Evolutionary conservation across 2,888 invertebrate genomes (phyloP).

Genomic region (Himalopsyche kuldschensis): DNA sequence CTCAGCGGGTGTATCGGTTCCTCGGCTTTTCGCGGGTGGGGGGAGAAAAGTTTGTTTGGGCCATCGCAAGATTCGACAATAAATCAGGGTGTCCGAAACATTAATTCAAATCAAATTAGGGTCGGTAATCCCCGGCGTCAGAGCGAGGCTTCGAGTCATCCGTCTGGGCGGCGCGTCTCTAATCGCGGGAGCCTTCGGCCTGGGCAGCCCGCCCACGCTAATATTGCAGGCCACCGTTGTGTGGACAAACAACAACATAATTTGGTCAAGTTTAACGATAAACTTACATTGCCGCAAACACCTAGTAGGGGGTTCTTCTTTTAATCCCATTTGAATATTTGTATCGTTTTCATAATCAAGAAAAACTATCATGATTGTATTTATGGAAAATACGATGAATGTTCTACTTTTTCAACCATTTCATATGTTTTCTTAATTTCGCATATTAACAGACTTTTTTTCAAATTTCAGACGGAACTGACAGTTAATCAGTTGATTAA

Average conservation of each 20-base stretch:
- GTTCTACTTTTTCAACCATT: too few species aligned
- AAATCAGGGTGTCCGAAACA: conserved; percentile 40
- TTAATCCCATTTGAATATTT: too few species aligned
- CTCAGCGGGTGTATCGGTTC: background rate
- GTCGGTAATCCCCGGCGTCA: conserved; percentile 38
- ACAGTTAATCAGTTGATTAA: too few species aligned
- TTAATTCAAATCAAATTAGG: conserved; percentile 41
- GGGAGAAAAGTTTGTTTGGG: conserved; percentile 19
- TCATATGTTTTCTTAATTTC: too few species aligned
- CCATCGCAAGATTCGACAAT: conserved; percentile 36
- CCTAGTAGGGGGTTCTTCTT: too few species aligned
- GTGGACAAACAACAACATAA: background rate
- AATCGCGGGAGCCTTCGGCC: conserved; percentile 17
- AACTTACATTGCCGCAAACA: background rate
- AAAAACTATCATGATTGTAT: too few species aligned
- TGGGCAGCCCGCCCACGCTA: background rate
- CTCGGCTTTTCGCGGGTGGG: conserved; percentile 1
- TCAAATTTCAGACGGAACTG: too few species aligned
- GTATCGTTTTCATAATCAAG: too few species aligned
- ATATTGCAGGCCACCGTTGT: background rate
- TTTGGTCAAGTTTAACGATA: background rate
- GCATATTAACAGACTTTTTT: too few species aligned
- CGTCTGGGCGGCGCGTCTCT: conserved; percentile 31
- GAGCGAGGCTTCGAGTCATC: conserved; percentile 33
- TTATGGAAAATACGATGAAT: too few species aligned